These are phyloP conservation scores for Embiotoca jacksoni DNA, from an alignment of 2,113 vertebrate genomes.

Conservation along the genomic window DNA sequence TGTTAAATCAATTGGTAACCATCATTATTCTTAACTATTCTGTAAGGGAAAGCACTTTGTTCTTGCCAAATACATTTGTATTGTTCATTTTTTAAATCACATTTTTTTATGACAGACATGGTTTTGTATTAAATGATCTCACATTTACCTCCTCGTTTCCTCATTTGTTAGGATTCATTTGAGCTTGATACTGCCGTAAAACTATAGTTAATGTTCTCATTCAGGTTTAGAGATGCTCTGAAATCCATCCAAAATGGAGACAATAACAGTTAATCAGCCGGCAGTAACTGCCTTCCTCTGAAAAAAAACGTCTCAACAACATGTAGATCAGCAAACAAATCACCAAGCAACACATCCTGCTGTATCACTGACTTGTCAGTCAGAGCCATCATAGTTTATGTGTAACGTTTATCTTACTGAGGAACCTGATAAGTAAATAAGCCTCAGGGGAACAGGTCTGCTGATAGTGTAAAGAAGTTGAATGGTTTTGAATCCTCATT, in stretches of 20 bases:
- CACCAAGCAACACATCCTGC: conserved; percentile 39
- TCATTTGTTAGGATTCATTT: conserved; percentile 44
- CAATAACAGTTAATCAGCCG: conserved; percentile 37
- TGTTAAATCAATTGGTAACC: conserved; percentile 57
- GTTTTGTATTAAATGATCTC: conserved; percentile 27
- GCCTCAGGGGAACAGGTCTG: conserved; percentile 34
- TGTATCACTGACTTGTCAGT: conserved; percentile 39
- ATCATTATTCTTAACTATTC: conserved; percentile 60
- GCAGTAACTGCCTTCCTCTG: conserved; percentile 10
- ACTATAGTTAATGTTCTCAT: conserved; percentile 18
- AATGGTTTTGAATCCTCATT: conserved; percentile 57
- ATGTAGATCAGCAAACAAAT: conserved; percentile 41
- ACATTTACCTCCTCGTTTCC: conserved; percentile 20
- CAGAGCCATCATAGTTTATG: conserved; percentile 56
- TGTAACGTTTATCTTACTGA: conserved; percentile 65
- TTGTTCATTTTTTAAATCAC: conserved; percentile 6
- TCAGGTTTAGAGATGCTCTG: neutral
- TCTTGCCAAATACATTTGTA: conserved; percentile 28
- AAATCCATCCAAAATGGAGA: neutral
- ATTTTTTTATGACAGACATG: conserved; percentile 9
- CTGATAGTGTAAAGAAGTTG: conserved; percentile 48
- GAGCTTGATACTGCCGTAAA: conserved; percentile 33
- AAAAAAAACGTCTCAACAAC: conserved; percentile 40
- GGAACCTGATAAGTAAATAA: conserved; percentile 69
- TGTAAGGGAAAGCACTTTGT: conserved; percentile 36